Base-by-base conservation (phyloP, 1,140 invertebrate species). In the Drosophila dunni region DNA sequence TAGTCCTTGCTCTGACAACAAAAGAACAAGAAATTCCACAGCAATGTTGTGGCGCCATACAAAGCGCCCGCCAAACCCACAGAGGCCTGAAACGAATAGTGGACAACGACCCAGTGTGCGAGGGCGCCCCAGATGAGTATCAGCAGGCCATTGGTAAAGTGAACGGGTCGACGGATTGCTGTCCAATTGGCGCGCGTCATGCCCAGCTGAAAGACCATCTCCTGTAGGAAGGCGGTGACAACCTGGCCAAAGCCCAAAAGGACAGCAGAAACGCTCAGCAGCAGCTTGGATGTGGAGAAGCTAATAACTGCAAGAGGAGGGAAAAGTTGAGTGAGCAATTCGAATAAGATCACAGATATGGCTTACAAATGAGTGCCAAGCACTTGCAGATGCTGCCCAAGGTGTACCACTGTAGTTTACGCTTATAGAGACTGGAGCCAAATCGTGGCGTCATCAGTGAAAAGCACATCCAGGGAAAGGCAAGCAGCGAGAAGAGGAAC, bases 391-490 rank as follows among this genome's bases (percentile, higher is more conserved):
- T 61, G 58, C 91, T 91, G 38, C 91, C 91, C 62, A 92, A 45
- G 0, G 83, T 91, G 56, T 91, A 84, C 91, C 91, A 92, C 33
- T 92, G 77, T 3, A 92, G 63, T 54, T 92, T 92, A 8, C 78
- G 75, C 54, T 92, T 92, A 60, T 83, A 90, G 4, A 92, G 75
- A 17, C 90, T 89, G 1, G 74, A 79, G 0, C 91, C 91, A 45
- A 92, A 92, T 6, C 91, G 86, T 1, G 91, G 91, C 24, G 91
- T 92, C 91, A 92, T 92, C 71, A 92, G 68, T 1, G 91, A 90
- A 62, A 92, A 92, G 70, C 91, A 92, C 91, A 92, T 92, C 91
- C 91, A 92, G 8, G 91, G 91, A 24, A 92, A 92, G 29, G 91
- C 91, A n/a, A 92, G 66, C 45, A 92, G 71, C 5, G 91, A 92